These are phyloP conservation scores for Elephas maximus DNA, from an alignment of 2,113 vertebrate genomes.

Conservation along the genomic window DNA sequence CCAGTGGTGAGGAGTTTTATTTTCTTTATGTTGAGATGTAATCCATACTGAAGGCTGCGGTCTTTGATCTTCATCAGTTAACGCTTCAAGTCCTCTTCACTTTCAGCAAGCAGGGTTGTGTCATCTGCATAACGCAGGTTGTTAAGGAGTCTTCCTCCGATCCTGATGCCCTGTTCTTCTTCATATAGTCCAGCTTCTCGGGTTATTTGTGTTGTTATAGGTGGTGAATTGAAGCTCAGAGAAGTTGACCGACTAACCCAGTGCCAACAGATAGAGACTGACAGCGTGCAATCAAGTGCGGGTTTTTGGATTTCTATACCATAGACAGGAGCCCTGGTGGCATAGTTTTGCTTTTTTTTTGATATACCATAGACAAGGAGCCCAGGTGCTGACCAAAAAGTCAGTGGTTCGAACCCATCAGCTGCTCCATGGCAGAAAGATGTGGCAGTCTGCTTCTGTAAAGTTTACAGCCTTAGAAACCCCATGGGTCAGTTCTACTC, in stretches of 20 bases:
- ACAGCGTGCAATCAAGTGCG: background rate
- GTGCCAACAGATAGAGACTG: background rate
- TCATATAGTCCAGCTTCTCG: too few species aligned
- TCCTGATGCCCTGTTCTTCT: too few species aligned
- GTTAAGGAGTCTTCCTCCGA: too few species aligned
- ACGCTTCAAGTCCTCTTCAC: too few species aligned
- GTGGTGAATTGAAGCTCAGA: background rate
- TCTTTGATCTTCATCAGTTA: too few species aligned
- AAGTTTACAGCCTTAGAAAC: background rate
- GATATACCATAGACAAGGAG: background rate
- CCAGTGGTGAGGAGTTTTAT: too few species aligned
- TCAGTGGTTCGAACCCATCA: background rate
- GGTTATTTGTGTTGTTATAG: background rate
- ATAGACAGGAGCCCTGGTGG: background rate
- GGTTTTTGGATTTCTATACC: background rate
- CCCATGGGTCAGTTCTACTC: too few species aligned
- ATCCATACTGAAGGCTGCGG: too few species aligned
- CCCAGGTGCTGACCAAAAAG: background rate
- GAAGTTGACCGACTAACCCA: background rate
- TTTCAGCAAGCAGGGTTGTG: too few species aligned
- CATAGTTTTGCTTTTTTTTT: too few species aligned
- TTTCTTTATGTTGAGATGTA: too few species aligned
- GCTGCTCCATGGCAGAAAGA: background rate
- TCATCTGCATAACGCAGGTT: too few species aligned
- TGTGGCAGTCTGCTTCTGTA: background rate